Base-by-base conservation (phyloP, 2,888 invertebrate genomes). In the Marasmarcha lunaedactyla region DNA sequence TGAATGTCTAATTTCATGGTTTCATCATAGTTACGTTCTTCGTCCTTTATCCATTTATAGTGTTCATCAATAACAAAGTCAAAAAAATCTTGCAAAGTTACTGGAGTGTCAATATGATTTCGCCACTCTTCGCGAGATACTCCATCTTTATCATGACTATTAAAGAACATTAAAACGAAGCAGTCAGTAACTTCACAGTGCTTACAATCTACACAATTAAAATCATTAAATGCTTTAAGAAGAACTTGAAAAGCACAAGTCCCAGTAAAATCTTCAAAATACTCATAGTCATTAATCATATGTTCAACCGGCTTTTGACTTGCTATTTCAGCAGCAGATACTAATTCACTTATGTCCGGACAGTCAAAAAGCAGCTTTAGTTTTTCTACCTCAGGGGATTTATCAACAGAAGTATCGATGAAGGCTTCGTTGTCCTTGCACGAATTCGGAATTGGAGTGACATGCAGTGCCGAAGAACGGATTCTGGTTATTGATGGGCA, bases 31-130 rank as follows among this genome's bases (percentile, higher is more conserved):
- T 55, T 48, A 47, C 52, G 62, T 60, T 79, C 79, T 52, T 76
- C 69, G 2, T 63, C 59, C 54, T 71, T 58, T 37, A 86, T 68
- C 85, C 86, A 86, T 6, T 72, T 71, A 47, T 64, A 70, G 44
- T 84, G 66, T 49, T 86, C 85, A 42, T 77, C 71, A 36, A 77
- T 55, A 15, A 84, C 70, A 54, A 77, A 85, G 47, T 86, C 78
- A 54, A 78, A 83, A 57, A 86, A 87, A 50, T 86, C 86, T 59
- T 83, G 76, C 34, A 87, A 59, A 46, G 85, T 81, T 15, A 86
- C 52, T 2, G 85, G 78, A 33, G 86, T 86, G 3, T 71, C 54
- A 43, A 85, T 57, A 53, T 81, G 76, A 52, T 67, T 59, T 6
- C 77, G 69, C 84, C 84, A 84, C 49, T 79, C 78, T 33, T 76